These are phyloP conservation scores for Chaunax sp. DNA, from an alignment of 2,797 vertebrate species.

Conservation along the genomic window DNA sequence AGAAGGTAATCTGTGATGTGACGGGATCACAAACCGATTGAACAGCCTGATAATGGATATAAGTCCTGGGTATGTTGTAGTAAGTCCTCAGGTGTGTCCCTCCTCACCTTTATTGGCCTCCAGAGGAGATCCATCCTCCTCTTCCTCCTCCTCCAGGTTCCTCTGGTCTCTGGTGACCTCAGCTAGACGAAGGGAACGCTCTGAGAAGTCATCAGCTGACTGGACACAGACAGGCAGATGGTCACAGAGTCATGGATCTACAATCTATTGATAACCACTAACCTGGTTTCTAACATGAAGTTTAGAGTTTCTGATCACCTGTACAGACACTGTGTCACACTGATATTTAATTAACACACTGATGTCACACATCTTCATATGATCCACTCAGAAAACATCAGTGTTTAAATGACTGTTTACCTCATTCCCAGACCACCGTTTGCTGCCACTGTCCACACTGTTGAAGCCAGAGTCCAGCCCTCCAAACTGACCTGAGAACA, in stretches of 20 bases:
- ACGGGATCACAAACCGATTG: no score
- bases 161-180: constrained; percentile 87
- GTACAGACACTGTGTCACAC: not conserved
- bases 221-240: constrained; percentile 50
- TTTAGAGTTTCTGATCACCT: not conserved
- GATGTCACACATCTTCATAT: not conserved
- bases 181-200: constrained; percentile 87
- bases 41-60: no score
- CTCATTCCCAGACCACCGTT: constrained; percentile 94
- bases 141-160: constrained; percentile 81
- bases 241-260: not conserved
- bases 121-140: constrained; percentile 31
- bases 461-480: constrained; percentile 92
- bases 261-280: no score
- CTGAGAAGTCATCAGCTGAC: constrained; percentile 92
- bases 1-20: no score
- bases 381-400: not conserved
- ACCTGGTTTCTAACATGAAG: constrained; percentile 1
- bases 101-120: constrained; percentile 67
- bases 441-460: constrained; percentile 93
- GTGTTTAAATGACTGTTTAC: constrained; percentile 57
- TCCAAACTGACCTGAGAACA: constrained; percentile 84
- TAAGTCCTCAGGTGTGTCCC: not conserved
- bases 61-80: no score
- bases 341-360: not conserved